phyloP scores from a whole-genome alignment of 2,113 vertebrate genomes.

The Psittacula cyanocephala region DNA sequence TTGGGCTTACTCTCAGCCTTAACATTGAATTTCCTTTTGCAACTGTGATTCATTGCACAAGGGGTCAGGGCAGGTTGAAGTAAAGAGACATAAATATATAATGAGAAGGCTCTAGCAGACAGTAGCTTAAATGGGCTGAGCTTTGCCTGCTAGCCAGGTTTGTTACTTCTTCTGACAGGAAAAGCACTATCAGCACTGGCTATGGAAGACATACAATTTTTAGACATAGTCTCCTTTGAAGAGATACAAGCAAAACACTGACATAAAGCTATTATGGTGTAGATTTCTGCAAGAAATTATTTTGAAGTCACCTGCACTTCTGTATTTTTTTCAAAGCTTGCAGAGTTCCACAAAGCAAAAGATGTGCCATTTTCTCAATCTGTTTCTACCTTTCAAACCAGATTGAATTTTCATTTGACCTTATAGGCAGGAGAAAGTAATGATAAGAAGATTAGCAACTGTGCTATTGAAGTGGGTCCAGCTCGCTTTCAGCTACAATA shows the following conservation, averaged over 20 bases:
- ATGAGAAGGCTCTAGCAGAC: background rate
- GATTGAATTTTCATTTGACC: background rate
- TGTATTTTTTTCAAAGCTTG: background rate
- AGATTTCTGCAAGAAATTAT: background rate
- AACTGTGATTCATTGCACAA: background rate
- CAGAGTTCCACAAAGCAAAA: background rate
- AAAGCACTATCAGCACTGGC: background rate
- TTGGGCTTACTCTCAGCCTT: background rate
- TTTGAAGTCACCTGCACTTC: background rate
- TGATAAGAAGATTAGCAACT: background rate
- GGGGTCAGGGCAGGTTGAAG: background rate
- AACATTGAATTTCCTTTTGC: background rate
- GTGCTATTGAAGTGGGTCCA: conserved; percentile 47
- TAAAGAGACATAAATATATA: background rate
- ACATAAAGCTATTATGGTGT: background rate
- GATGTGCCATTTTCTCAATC: background rate
- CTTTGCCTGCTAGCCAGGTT: background rate
- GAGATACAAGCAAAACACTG: background rate
- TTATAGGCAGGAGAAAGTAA: background rate
- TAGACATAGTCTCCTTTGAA: background rate
- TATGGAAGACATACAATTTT: background rate
- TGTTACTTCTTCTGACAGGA: background rate
- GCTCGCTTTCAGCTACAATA: conserved; percentile 72
- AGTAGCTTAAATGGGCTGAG: background rate
- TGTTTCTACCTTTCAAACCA: background rate